Conservation (phyloP, 2,113 vertebrate genomes). For the Tachysurus fulvidraco region DNA sequence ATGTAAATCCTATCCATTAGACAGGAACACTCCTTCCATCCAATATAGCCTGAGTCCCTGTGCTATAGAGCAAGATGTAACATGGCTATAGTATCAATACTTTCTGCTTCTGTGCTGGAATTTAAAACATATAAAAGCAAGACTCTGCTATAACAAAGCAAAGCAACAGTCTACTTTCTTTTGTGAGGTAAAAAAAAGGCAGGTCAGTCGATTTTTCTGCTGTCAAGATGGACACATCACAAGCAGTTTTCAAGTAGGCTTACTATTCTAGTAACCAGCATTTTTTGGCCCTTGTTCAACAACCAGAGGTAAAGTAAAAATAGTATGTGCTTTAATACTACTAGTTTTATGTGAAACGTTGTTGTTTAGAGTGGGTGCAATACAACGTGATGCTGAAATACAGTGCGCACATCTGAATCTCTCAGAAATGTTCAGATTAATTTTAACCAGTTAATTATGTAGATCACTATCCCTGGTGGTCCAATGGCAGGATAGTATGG, state of each 20-base stretch:
- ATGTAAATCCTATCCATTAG: constrained; percentile 29
- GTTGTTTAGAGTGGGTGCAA: too few relatives aligned
- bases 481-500: too few relatives aligned
- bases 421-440: too few relatives aligned
- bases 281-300: not conserved
- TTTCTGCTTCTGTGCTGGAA: not conserved
- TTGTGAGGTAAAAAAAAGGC: not conserved
- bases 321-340: not conserved
- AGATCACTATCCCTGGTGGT: too few relatives aligned
- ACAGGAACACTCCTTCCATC: not conserved
- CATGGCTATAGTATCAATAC: not conserved
- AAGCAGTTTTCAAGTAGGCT: not conserved
- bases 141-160: not conserved
- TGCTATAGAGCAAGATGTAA: constrained; percentile 10
- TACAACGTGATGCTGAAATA: too few relatives aligned
- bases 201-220: too few relatives aligned
- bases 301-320: not conserved
- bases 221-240: not conserved
- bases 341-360: too few relatives aligned
- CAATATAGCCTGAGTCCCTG: not conserved
- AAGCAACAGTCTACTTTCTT: not conserved
- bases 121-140: not conserved
- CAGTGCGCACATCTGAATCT: too few relatives aligned
- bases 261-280: not conserved
- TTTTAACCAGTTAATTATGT: too few relatives aligned